A percentile compares a stretch with the other conserved stretches of the same genome.
These are phyloP conservation scores for Xiphophorus maculatus DNA, from an alignment of 2,113 vertebrate species.

Conservation along the genomic window DNA sequence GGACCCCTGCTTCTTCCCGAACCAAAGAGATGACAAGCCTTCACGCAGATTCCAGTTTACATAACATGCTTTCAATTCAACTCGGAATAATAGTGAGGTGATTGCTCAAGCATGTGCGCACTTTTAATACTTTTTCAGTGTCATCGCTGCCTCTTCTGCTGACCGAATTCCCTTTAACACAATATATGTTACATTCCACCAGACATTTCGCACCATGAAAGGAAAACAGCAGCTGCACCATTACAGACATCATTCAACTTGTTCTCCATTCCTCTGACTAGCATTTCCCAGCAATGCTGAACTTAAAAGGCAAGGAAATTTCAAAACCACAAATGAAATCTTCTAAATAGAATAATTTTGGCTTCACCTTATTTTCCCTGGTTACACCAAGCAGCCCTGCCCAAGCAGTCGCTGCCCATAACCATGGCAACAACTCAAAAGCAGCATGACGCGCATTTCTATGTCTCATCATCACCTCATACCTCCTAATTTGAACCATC, in stretches of 20 bases:
- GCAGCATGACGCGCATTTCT: slow-evolving; percentile 7
- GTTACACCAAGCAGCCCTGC: background rate
- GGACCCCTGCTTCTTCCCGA: slow-evolving; percentile 48
- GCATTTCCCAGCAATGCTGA: slow-evolving; percentile 16
- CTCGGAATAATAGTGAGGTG: slow-evolving; percentile 17
- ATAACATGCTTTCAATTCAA: slow-evolving; percentile 30
- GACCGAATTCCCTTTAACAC: slow-evolving; percentile 13
- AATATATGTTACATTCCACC: background rate
- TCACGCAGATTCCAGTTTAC: slow-evolving; percentile 36
- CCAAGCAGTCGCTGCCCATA: slow-evolving; percentile 9
- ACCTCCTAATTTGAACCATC: slow-evolving; percentile 28
- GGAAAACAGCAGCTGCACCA: slow-evolving; percentile 15
- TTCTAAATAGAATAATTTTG: slow-evolving; percentile 45
- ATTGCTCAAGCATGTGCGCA: slow-evolving; percentile 25
- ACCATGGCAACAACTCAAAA: slow-evolving; percentile 48
- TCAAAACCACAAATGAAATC: slow-evolving; percentile 51
- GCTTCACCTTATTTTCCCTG: slow-evolving; percentile 4
- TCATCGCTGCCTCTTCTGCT: background rate
- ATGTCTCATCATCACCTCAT: slow-evolving; percentile 2
- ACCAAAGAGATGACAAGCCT: slow-evolving; percentile 38
- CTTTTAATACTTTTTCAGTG: slow-evolving; percentile 9
- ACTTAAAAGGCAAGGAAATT: slow-evolving; percentile 12
- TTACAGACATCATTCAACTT: slow-evolving; percentile 2
- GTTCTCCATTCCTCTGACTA: slow-evolving; percentile 9
- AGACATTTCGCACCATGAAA: slow-evolving; percentile 1